Conservation (phyloP, 2,113 vertebrate species). For the Gobius niger region DNA sequence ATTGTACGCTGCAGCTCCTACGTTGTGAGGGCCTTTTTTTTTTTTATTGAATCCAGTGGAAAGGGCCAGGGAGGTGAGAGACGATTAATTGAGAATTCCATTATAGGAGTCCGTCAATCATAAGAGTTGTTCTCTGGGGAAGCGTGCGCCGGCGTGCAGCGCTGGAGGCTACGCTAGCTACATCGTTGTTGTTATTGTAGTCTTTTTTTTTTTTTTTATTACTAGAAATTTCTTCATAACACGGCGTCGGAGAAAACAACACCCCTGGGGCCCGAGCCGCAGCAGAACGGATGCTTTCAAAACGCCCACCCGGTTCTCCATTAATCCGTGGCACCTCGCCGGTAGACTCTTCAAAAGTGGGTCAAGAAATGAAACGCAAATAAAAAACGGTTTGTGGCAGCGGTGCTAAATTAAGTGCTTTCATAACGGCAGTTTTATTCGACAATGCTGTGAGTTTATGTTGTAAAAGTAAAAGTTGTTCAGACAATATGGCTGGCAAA, state of each 20-base stretch:
- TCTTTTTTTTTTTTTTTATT: slow-evolving; percentile 7
- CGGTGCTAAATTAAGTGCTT: too few species aligned
- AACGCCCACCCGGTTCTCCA: not conserved
- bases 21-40: not conserved
- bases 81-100: slow-evolving; percentile 5
- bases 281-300: slow-evolving; percentile 7
- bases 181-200: not conserved
- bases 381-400: not conserved
- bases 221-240: slow-evolving; percentile 2
- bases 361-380: not conserved
- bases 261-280: slow-evolving; percentile 1
- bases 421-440: too few species aligned
- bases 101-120: slow-evolving; percentile 6
- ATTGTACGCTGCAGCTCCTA: not conserved
- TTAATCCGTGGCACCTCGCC: not conserved
- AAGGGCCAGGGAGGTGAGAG: not conserved
- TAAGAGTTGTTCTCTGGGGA: not conserved
- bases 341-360: not conserved
- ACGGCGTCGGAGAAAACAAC: slow-evolving; percentile 4
- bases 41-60: not conserved
- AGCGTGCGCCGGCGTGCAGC: not conserved
- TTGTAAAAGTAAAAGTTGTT: too few species aligned
- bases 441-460: too few species aligned
- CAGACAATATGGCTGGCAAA: too few species aligned
- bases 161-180: not conserved